phyloP scores from a whole-genome alignment of 2,113 vertebrate genomes.

The Zootoca vivipara region DNA sequence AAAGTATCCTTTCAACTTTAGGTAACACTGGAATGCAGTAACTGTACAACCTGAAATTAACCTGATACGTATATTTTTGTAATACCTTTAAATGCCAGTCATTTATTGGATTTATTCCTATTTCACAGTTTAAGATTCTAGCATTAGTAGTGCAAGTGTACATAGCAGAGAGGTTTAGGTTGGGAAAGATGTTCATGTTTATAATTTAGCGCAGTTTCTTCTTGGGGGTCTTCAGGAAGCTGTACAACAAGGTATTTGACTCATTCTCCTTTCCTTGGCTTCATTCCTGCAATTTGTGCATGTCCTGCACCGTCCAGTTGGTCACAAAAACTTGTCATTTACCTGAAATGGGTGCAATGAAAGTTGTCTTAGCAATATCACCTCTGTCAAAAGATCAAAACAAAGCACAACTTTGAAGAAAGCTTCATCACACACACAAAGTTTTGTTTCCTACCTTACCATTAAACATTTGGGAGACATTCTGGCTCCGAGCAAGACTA shows the following conservation, averaged over 20 bases:
- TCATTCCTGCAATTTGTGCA: not conserved
- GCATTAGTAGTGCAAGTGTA: not conserved
- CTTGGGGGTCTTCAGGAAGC: not conserved
- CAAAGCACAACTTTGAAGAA: not conserved
- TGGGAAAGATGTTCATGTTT: not conserved
- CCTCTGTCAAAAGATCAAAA: slow-evolving; percentile 1
- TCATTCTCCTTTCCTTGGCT: slow-evolving; percentile 22
- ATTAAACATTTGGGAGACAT: slow-evolving; percentile 33
- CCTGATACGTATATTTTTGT: not conserved
- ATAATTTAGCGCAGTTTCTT: slow-evolving; percentile 2
- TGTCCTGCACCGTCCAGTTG: slow-evolving; percentile 24
- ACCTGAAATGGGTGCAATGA: not conserved
- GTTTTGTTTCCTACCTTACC: not conserved
- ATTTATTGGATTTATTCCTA: not conserved
- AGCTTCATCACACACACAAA: not conserved
- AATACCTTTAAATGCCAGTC: rapidly evolving
- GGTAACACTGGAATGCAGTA: slow-evolving; percentile 8
- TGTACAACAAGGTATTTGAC: not conserved
- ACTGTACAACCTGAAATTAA: not conserved
- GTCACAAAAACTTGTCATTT: slow-evolving; percentile 11
- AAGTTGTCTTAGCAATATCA: not conserved
- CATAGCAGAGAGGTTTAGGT: not conserved
- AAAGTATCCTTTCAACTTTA: not conserved
- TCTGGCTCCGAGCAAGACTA: not conserved
- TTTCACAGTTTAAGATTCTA: slow-evolving; percentile 8